Percentiles rank a stretch among this genome's conserved stretches.
Conservation (phyloP, 1,140 invertebrate species). For the Drosophila punjabiensis region DNA sequence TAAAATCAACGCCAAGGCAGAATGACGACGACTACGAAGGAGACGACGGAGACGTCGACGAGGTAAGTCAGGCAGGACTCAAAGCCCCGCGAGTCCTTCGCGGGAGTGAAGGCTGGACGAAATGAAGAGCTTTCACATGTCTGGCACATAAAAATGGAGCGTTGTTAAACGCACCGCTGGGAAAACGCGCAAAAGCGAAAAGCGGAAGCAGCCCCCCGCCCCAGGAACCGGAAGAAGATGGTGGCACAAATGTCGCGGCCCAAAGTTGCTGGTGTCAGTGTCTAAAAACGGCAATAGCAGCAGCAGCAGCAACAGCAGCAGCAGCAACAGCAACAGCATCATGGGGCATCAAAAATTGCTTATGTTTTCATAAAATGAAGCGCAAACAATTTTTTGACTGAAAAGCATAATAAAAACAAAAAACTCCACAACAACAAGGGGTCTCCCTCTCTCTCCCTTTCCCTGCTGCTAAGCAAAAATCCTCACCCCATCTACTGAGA, state of each 20-base stretch:
- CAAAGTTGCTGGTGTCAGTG: conserved; percentile 73
- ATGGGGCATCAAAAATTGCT: conserved; percentile 73
- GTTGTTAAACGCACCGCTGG: conserved; percentile 79
- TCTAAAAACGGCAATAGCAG: conserved; percentile 52
- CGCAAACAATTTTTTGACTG: conserved; percentile 79
- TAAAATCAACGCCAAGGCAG: conserved; percentile 78
- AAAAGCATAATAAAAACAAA: conserved; percentile 78
- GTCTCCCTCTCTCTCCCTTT: no score
- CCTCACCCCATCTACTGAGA: conserved; percentile 31
- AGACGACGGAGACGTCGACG: conserved; percentile 50
- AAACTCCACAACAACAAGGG: conserved; percentile 35
- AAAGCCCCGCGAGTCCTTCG: conserved; percentile 18
- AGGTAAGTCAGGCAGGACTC: conserved; percentile 58
- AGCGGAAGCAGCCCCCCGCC: conserved; percentile 22
- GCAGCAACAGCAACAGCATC: conserved; percentile 32
- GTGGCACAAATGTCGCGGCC: conserved; percentile 45
- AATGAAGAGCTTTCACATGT: conserved; percentile 83
- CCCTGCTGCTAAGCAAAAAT: conserved; percentile 34
- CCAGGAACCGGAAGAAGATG: conserved; percentile 32
- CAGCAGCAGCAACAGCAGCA: conserved; percentile 26
- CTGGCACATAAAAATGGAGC: conserved; percentile 80
- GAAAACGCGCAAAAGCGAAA: conserved; percentile 50
- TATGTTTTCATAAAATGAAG: conserved; percentile 83
- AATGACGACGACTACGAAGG: conserved; percentile 29
- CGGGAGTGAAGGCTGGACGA: conserved; percentile 34